These are phyloP conservation scores for Thunnus thynnus DNA, from an alignment of 2,113 vertebrate genomes.

Conservation along the genomic window DNA sequence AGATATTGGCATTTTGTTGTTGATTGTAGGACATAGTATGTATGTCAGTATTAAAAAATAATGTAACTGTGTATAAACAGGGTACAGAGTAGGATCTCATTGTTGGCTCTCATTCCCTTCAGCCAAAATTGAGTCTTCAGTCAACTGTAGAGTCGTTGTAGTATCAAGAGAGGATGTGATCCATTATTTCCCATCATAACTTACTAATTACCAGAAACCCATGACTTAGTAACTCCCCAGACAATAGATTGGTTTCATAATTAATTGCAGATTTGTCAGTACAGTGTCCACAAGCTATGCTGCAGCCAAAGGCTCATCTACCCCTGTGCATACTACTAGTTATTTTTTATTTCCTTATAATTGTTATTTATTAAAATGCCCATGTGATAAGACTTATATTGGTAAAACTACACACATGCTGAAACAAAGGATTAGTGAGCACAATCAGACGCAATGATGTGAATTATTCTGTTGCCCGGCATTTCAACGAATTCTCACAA, in stretches of 20 bases:
- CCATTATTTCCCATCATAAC: conserved; percentile 42
- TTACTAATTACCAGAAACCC: conserved; percentile 41
- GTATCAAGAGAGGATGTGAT: conserved; percentile 42
- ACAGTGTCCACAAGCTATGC: conserved; percentile 6
- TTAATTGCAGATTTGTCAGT: conserved; percentile 39
- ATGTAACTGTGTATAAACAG: background rate
- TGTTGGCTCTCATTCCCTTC: background rate
- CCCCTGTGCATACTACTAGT: background rate
- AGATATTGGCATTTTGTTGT: too few species aligned
- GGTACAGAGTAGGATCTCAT: background rate
- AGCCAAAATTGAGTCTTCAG: conserved; percentile 18
- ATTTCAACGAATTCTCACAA: too few species aligned
- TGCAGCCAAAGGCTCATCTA: conserved; percentile 28
- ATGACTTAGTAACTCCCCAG: conserved; percentile 37
- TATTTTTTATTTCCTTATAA: background rate
- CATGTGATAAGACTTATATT: too few species aligned
- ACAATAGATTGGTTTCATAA: conserved; percentile 42
- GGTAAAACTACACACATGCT: too few species aligned
- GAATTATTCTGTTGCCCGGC: too few species aligned
- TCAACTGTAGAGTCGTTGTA: conserved; percentile 18
- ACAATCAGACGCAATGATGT: too few species aligned
- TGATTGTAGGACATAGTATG: too few species aligned
- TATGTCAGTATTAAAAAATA: too few species aligned
- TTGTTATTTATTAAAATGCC: too few species aligned
- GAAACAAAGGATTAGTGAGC: too few species aligned